Conservation (phyloP, 2,888 invertebrate species). For the Nysson spinosus region DNA sequence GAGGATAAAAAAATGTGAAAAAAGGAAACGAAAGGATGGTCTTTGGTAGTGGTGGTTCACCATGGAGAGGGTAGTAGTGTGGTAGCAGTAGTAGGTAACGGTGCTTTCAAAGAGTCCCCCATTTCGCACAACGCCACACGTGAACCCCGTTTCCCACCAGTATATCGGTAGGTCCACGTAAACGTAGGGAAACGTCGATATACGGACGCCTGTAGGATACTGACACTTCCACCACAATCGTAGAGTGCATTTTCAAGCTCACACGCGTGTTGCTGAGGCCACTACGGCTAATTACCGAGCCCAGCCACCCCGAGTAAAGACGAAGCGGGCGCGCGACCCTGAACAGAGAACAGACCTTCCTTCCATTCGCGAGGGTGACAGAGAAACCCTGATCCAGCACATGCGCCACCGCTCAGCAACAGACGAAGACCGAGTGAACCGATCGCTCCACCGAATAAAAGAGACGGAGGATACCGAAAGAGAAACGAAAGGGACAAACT, state of each 20-base stretch:
- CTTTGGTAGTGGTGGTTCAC: conserved; percentile 23
- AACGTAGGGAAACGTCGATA: conserved; percentile 69
- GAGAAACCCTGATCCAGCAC: conserved; percentile 32
- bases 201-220: conserved; percentile 58
- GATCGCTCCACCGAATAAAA: conserved; percentile 11
- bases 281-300: conserved; percentile 69
- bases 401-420: conserved; percentile 28
- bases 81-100: conserved; percentile 12
- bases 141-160: conserved; percentile 7
- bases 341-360: conserved; percentile 26
- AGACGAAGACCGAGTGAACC: conserved; percentile 14
- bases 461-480: not conserved
- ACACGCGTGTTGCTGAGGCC: conserved; percentile 67
- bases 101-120: conserved; percentile 51
- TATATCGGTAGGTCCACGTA: not conserved
- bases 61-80: conserved; percentile 6
- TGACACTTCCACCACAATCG: conserved; percentile 62
- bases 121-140: conserved; percentile 11
- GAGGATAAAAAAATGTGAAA: conserved; percentile 22
- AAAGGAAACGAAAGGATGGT: conserved; percentile 30
- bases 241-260: conserved; percentile 69
- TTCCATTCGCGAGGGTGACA: conserved; percentile 34
- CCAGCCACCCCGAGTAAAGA: conserved; percentile 42
- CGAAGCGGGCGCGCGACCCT: conserved; percentile 29
- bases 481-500: conserved; percentile 4